Evolutionary conservation across 2,797 vertebrate genomes (phyloP).

Genomic region (Natrix natrix): DNA sequence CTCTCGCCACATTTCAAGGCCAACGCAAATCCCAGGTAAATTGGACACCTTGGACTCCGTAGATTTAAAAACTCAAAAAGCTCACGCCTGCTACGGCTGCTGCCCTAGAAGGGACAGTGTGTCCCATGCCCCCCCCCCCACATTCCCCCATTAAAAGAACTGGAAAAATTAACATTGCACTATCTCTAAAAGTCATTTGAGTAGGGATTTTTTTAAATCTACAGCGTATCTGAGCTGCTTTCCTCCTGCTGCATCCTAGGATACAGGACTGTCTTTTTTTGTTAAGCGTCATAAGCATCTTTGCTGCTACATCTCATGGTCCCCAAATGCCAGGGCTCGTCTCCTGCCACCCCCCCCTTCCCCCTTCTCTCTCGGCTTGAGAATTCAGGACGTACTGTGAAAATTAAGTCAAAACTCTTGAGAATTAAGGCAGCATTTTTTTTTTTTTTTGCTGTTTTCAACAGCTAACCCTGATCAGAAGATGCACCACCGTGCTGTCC

Average conservation of each 20-base stretch:
- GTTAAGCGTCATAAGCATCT: constrained; percentile 52
- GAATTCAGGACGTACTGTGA: constrained; percentile 9
- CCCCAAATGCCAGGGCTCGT: neutral
- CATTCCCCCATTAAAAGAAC: constrained; percentile 41
- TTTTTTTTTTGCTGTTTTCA: constrained; percentile 34
- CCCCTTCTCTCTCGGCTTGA: neutral
- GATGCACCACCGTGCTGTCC: constrained; percentile 46
- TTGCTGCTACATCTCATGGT: constrained; percentile 50
- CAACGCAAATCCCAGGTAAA: neutral
- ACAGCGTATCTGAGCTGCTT: constrained; percentile 47
- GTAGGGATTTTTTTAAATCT: constrained; percentile 37
- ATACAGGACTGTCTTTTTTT: constrained; percentile 38
- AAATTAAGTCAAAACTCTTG: constrained; percentile 10
- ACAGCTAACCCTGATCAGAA: constrained; percentile 58
- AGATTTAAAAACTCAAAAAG: constrained; percentile 42
- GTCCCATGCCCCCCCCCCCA: neutral
- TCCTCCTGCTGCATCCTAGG: constrained; percentile 52
- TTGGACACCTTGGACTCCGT: neutral
- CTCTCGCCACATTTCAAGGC: constrained; percentile 7
- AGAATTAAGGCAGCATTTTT: constrained; percentile 53
- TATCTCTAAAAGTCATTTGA: constrained; percentile 47
- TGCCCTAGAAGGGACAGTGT: constrained; percentile 29
- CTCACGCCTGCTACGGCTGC: constrained; percentile 36
- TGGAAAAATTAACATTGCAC: constrained; percentile 17
- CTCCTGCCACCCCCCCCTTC: neutral